Evolutionary conservation across 1,140 invertebrate genomes (phyloP), one percentile per base, ranked within the genome.

Genomic region (Lepidurus couesii): DNA sequence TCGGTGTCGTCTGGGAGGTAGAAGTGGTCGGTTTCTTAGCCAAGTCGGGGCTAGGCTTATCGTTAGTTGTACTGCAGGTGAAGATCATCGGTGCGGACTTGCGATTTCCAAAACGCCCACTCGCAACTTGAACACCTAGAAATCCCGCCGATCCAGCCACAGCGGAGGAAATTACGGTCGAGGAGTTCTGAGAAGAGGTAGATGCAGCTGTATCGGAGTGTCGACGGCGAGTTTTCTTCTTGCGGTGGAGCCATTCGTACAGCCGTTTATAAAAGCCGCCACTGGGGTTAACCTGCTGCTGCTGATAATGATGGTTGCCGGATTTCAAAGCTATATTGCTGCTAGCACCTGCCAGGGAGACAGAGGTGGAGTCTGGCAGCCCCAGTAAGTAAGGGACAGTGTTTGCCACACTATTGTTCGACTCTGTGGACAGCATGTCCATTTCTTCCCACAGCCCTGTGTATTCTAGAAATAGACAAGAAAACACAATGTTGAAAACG

Each of bases 51-150:
- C 65, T 47, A 5, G 76, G 24, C 76, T 26, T 77, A 3, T 8
- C 42, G 16, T 8, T 34, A 74, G 42, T n/a, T 79, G 44, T 80
- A 77, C 75, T 78, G 65, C 75, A 80, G 78, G 42, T 80, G 47
- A 73, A 82, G 79, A 79, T 79, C 78, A 83, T 80, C 26, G 76
- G 76, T 4, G 76, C 79, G n/a, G 76, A 77, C 44, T 78, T 79
- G 11, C 73, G 47, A 24, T 73, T 47, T 78, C 42, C 65, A 21
- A 47, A 44, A 44, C 74, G 42, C 74, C 65, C 77, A 75, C 74
- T 21, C n/a, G 16, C 21, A 34, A 44, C 10, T 43, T 44, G 42
- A 43, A 26, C 42, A 42, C 53, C 42, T 43, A 53, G 10, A 24
- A 65, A 24, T n/a, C 53, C 44, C 44, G 42, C 16, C 34, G 73